These are phyloP conservation scores for Barnardius zonarius DNA, from an alignment of 2,113 vertebrate genomes.

Conservation along the genomic window DNA sequence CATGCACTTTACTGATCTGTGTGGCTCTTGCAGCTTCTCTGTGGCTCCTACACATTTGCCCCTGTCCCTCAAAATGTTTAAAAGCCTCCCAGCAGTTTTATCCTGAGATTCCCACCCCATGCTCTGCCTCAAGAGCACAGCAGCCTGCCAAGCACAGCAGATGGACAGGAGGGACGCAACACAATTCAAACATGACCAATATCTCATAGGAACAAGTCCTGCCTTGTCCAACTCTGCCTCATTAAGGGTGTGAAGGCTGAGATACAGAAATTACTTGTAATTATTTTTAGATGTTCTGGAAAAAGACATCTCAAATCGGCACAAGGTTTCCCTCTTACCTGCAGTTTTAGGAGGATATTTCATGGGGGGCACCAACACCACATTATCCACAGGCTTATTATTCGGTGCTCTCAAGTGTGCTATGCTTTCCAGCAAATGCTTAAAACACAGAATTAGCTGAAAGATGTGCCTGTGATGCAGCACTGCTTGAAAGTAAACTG, in stretches of 20 bases:
- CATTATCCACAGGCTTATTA: background rate
- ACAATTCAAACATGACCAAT: background rate
- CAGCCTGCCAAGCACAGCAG: background rate
- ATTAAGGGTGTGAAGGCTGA: slow-evolving; percentile 33
- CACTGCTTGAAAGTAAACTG: background rate
- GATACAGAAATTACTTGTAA: background rate
- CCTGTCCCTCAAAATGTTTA: background rate
- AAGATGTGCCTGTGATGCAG: background rate
- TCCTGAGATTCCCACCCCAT: background rate
- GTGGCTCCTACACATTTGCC: background rate
- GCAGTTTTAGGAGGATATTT: background rate
- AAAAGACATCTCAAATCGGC: background rate
- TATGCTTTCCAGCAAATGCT: background rate
- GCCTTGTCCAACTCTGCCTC: slow-evolving; percentile 42
- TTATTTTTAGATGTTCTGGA: background rate
- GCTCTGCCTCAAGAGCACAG: fast-evolving
- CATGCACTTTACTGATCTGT: background rate
- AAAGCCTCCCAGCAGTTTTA: background rate
- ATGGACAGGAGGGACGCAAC: background rate
- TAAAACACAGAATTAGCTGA: background rate
- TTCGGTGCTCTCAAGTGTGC: fast-evolving
- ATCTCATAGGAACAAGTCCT: slow-evolving; percentile 21
- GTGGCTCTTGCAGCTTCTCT: background rate
- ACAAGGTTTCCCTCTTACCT: background rate
- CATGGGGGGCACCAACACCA: background rate